Base-by-base conservation (phyloP, 2,113 vertebrate genomes). In the Dicerorhinus sumatrensis region DNA sequence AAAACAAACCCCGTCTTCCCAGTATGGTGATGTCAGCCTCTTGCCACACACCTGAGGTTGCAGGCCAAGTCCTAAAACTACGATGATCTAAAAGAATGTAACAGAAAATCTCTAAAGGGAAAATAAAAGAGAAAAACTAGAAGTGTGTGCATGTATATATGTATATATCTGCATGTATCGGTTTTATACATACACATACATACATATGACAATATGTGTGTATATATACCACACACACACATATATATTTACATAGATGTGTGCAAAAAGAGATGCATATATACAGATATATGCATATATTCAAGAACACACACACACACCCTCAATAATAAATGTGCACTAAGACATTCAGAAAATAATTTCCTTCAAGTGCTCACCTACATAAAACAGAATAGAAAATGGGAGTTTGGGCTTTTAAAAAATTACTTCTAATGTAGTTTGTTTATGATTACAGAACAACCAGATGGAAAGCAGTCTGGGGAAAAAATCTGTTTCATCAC, bases 391-490 rank as follows among this genome's bases (percentile, higher is more conserved):
- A 98, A 91, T 88, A 97, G 95, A 82, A 98, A 96, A 97, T 79
- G 85, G 94, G 89, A 89, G 6, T 97, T 96, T 33, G 14, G 31
- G 69, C 70, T 96, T 98, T 98, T 46, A n/a, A 93, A 84, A 98
- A 89, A 72, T 93, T 89, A 94, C 96, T 98, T 98, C 91, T 97
- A 91, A 97, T 20, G 79, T 69, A 87, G 75, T 98, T 98, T 97
- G 96, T 97, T 99, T 98, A 98, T 97, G 98, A 95, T 97, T 91
- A 72, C 4, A 70, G 98, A 98, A 98, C 97, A 95, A 96, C 94
- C 99, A 99, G 98, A 98, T 97, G 98, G 98, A 96, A 79, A 93
- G 91, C 98, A 98, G 94, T 98, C 98, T 99, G 98, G 97, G 60
- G 89, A 42, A 76, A 97, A 98, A 99, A 98, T 99, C 98, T 98